Percentiles rank a stretch among this genome's conserved stretches.
phyloP scores from a whole-genome alignment of 1,140 invertebrate species.

The Micrasema minimum region DNA sequence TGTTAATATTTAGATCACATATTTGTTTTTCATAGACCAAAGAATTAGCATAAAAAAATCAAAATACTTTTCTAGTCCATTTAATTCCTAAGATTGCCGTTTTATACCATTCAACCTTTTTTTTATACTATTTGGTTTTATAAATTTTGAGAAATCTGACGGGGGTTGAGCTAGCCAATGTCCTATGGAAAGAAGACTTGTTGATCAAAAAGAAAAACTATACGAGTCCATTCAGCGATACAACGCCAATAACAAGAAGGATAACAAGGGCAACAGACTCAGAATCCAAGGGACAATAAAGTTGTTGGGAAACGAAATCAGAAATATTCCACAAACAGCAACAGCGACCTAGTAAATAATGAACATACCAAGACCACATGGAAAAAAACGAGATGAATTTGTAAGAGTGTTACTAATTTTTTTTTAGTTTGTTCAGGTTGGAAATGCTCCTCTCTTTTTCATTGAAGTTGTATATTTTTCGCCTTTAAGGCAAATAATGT shows the following conservation, averaged over 20 bases:
- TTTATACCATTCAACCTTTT: too few relatives aligned
- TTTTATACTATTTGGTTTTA: too few relatives aligned
- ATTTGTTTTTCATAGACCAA: too few relatives aligned
- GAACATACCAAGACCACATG: constrained; percentile 14
- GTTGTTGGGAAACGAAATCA: constrained; percentile 28
- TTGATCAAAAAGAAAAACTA: constrained; percentile 63
- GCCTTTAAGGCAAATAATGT: too few relatives aligned
- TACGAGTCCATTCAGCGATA: constrained; percentile 62
- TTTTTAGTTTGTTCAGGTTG: too few relatives aligned
- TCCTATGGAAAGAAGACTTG: constrained; percentile 67
- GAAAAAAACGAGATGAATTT: constrained; percentile 47
- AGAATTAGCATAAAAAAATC: too few relatives aligned
- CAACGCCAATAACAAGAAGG: constrained; percentile 39
- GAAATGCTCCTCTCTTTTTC: too few relatives aligned
- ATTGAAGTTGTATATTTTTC: too few relatives aligned
- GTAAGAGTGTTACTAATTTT: constrained; percentile 33
- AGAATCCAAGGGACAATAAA: constrained; percentile 21
- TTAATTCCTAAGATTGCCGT: too few relatives aligned
- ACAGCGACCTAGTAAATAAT: constrained; percentile 11
- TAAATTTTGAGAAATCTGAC: constrained; percentile 72
- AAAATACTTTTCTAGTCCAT: too few relatives aligned
- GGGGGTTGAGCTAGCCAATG: constrained; percentile 73
- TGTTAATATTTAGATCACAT: too few relatives aligned
- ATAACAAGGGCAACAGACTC: constrained; percentile 19
- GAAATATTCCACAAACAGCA: constrained; percentile 27